Evolutionary conservation across 1,140 invertebrate genomes (phyloP), one percentile per base, ranked within the genome.

Genomic region (Aphidius ervi): DNA sequence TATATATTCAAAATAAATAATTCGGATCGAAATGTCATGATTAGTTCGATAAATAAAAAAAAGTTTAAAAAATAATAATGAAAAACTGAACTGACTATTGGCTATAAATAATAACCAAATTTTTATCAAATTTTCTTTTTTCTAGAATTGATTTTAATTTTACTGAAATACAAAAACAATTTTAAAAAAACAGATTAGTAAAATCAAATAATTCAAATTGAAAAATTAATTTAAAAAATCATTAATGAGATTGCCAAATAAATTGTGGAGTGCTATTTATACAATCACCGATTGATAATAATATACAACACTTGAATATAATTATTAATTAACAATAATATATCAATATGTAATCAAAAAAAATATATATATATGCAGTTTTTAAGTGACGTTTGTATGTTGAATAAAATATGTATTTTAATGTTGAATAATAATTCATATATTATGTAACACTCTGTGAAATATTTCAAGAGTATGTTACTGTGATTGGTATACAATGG

Each of bases 321-420:
- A 7, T 6, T 4, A 23, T 4, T 46, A 1, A 16, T 16, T 1
- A 16, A 16, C 16, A 16, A 46, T 8, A 45, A 56, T 31, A n/a
- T 41, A 37, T 9, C n/a, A 48, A 59, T 45, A 37, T 49, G 46
- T 8, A 5, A 20, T 16, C 37, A 52, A 56, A 7, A n/a, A 59
- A 23, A 63, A 10, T 20, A 48, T 42, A 20, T 4, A 43, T 9
- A 37, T 43, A 56, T 52, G 7, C 20, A 16, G 3, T 8, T 8
- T 57, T 56, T 66, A 61, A 52, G 52, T 63, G 58, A 60, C 64
- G 61, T 73, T 73, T 68, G 63, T 70, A 73, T 67, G 66, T 72
- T 66, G 57, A 66, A 67, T 69, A 69, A 58, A 60, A 63, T 31
- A 45, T 65, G 63, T 52, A 39, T 45, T 62, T 67, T 63, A 53